These are phyloP conservation scores for Remorina albescens DNA, from an alignment of 2,797 vertebrate species.

Conservation along the genomic window DNA sequence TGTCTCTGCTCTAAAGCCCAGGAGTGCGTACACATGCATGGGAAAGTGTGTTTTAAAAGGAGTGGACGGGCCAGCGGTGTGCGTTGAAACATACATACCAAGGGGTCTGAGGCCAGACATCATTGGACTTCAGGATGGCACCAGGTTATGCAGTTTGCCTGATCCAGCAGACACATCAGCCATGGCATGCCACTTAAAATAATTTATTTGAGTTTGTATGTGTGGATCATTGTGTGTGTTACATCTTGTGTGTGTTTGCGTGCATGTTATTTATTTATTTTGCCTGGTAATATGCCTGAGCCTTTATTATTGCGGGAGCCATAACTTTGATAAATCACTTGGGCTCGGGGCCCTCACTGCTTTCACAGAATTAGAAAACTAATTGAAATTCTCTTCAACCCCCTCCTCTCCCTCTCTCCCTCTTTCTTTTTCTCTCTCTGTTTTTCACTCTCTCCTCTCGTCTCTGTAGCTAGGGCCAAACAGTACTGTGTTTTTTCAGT, in stretches of 20 bases:
- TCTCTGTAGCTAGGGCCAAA: conserved; percentile 63
- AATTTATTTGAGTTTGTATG: conserved; percentile 65
- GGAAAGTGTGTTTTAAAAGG: conserved; percentile 19
- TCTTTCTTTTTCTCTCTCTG: conserved; percentile 33
- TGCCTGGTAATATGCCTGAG: conserved; percentile 80
- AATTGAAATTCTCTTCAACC: conserved; percentile 85
- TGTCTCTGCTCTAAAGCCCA: conserved; percentile 30
- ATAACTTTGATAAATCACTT: conserved; percentile 89
- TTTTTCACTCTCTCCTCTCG: conserved; percentile 45
- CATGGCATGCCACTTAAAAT: conserved; percentile 59
- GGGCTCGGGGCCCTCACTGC: conserved; percentile 82
- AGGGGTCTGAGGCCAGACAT: conserved; percentile 67
- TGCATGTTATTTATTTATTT: conserved; percentile 66
- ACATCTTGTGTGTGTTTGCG: conserved; percentile 23
- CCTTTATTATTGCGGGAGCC: conserved; percentile 85
- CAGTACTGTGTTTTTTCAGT: conserved; percentile 61
- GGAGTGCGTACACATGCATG: conserved; percentile 8
- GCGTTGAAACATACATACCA: conserved; percentile 61
- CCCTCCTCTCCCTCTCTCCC: conserved; percentile 45
- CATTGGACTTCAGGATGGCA: conserved; percentile 68
- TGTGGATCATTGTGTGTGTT: conserved; percentile 15
- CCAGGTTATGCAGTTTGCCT: conserved; percentile 34
- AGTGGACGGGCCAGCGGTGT: conserved; percentile 32
- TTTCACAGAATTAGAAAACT: conserved; percentile 87
- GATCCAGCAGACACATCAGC: conserved; percentile 64